Base-by-base conservation (phyloP, 2,113 vertebrate genomes). In the Andinoacara biseriatus region DNA sequence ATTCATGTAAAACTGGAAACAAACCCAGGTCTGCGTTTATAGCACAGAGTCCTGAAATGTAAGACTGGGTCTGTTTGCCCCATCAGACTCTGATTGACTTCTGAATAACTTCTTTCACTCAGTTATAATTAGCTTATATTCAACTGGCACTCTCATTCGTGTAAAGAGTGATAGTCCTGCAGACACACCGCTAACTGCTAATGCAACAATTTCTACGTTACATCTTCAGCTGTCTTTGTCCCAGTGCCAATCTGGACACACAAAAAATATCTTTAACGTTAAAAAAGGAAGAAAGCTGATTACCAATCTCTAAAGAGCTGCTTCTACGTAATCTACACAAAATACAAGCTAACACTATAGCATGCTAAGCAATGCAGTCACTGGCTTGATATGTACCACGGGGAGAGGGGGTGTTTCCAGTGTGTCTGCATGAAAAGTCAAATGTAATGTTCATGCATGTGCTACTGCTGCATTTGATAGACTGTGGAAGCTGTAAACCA, bases 331-430 rank as follows among this genome's bases (percentile, higher is more conserved):
- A 74, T 18, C 79, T 58, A 85, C 84, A 78, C 10, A 1, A 29
- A 83, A 88, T 35, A 88, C 75, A 1, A 88, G 85, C 86, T 86
- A 89, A 79, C 3, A 14, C 81, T 91, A 84, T 6, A 60, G 76
- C 91, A 92, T 91, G 89, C 91, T 86, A 81, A 86, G 80, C 78
- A 6, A 82, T 35, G 38, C 46, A 26, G 80, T 33, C 84, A 63
- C 81, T 62, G 77, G 76, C 74, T 10, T 38, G 78, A 83, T 20
- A 46, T 61, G 78, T 7, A 76, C 78, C 62, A 72, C 24, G 1
- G 59, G 33, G 3, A 29, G 22, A 31, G 11, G 58, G 17, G 22
- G 17, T 10, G 22, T 26, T 40, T 79, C 24, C 29, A n/a, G 62
- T 33, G n/a, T 83, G 69, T 80, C 14, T 57, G 59, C 40, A 11